phyloP scores from a whole-genome alignment of 2,888 invertebrate species.

The Allolobophora icterica region DNA sequence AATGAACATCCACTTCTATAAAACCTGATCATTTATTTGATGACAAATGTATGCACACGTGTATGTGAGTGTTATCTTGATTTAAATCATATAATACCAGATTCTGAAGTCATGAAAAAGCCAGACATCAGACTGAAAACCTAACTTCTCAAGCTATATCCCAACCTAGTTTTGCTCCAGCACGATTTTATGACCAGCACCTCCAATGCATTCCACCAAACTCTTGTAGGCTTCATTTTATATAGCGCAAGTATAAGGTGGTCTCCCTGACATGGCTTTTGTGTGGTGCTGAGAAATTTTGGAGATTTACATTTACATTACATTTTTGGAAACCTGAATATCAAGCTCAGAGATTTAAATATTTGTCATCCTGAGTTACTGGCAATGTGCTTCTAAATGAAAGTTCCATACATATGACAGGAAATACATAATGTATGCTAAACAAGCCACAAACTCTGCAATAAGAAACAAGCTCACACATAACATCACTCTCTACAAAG shows the following conservation, averaged over 20 bases:
- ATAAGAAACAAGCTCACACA: background rate
- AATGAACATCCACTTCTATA: background rate
- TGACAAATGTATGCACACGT: background rate
- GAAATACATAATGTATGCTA: conserved; percentile 8
- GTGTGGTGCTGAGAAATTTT: too few relatives aligned
- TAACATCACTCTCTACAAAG: conserved; percentile 6
- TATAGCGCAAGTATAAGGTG: too few relatives aligned
- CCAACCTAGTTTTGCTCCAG: too few relatives aligned
- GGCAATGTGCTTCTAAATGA: background rate
- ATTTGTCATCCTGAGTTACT: background rate
- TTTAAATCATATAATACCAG: too few relatives aligned
- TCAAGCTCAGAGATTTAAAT: conserved; percentile 7
- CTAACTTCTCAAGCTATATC: too few relatives aligned
- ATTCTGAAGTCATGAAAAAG: too few relatives aligned
- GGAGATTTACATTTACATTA: background rate
- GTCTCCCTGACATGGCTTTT: too few relatives aligned
- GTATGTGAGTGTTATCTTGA: background rate
- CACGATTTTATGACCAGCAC: too few relatives aligned
- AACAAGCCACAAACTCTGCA: background rate
- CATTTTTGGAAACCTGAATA: background rate
- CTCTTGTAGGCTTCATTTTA: too few relatives aligned
- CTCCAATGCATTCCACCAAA: too few relatives aligned
- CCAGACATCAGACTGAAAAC: too few relatives aligned
- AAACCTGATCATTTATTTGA: background rate
- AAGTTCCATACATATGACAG: background rate